A percentile compares a stretch with the other conserved stretches of the same genome.
Evolutionary conservation across 2,888 invertebrate genomes (phyloP).

Genomic region (Thelaira solivaga): DNA sequence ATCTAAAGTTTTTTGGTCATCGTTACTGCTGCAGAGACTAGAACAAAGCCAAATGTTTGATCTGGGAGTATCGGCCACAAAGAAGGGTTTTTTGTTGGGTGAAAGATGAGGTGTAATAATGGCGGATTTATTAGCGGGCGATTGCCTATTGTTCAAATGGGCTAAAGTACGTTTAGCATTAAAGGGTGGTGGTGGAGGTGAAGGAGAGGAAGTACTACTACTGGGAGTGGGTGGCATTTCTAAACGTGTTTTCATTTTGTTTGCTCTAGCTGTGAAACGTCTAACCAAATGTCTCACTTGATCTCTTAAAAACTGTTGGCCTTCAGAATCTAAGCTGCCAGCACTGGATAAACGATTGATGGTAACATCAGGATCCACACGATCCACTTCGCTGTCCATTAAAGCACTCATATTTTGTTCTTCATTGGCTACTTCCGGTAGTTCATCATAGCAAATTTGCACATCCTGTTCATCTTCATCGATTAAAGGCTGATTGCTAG

Average conservation of each 20-base stretch:
- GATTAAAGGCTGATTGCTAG: constrained; percentile 63
- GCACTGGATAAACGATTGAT: constrained; percentile 70
- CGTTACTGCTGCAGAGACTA: constrained; percentile 75
- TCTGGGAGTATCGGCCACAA: constrained; percentile 75
- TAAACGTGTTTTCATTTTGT: constrained; percentile 79
- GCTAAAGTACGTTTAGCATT: constrained; percentile 55
- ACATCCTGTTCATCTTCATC: constrained; percentile 74
- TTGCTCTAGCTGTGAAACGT: constrained; percentile 81
- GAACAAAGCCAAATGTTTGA: constrained; percentile 76
- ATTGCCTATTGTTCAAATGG: constrained; percentile 49
- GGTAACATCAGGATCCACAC: constrained; percentile 69
- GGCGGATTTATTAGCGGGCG: constrained; percentile 65
- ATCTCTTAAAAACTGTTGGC: constrained; percentile 75
- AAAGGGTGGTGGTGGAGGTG: constrained; percentile 68
- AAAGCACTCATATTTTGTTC: constrained; percentile 70
- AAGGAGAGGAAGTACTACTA: constrained; percentile 79
- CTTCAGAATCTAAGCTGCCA: constrained; percentile 74
- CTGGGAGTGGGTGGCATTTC: constrained; percentile 82
- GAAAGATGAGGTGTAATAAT: constrained; percentile 65
- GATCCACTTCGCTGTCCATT: constrained; percentile 65
- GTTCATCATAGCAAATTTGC: constrained; percentile 74
- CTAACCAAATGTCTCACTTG: constrained; percentile 80
- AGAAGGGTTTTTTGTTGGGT: constrained; percentile 69
- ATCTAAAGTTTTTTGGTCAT: constrained; percentile 78
- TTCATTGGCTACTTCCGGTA: constrained; percentile 74